Percentiles rank a stretch among this genome's conserved stretches.
Evolutionary conservation across 2,888 invertebrate species (phyloP).

Genomic region (Ormyrus rosae): DNA sequence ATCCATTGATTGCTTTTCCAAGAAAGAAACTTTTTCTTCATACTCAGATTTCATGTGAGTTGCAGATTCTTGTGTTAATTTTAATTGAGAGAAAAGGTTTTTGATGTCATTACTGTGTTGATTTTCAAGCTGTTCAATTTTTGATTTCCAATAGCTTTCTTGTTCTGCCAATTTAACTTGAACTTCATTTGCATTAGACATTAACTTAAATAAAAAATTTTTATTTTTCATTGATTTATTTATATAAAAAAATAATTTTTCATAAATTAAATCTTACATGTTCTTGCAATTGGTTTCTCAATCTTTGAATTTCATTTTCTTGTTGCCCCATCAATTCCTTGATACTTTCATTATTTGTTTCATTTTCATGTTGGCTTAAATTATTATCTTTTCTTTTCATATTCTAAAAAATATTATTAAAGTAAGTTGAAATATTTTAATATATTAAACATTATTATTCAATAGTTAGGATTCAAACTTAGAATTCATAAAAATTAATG

Average conservation of each 20-base stretch:
- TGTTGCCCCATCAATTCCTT: conserved; percentile 77
- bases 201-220: conserved; percentile 60
- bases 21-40: conserved; percentile 66
- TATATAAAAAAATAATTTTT: conserved; percentile 58
- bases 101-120: conserved; percentile 70
- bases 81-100: conserved; percentile 67
- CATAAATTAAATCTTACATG: conserved; percentile 46
- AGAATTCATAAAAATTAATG: no score
- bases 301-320: conserved; percentile 77
- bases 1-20: conserved; percentile 65
- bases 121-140: conserved; percentile 69
- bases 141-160: conserved; percentile 71
- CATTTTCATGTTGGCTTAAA: conserved; percentile 64
- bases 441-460: neutral
- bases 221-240: conserved; percentile 4
- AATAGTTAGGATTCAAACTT: no score
- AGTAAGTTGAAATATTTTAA: neutral
- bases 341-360: conserved; percentile 74
- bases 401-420: conserved; percentile 59
- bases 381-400: conserved; percentile 61
- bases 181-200: conserved; percentile 67
- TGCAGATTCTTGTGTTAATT: conserved; percentile 66
- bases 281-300: conserved; percentile 77
- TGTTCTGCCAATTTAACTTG: conserved; percentile 65
- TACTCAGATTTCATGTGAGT: conserved; percentile 67